Conservation (phyloP, 2,888 invertebrate species). For the Helobdella robusta region DNA sequence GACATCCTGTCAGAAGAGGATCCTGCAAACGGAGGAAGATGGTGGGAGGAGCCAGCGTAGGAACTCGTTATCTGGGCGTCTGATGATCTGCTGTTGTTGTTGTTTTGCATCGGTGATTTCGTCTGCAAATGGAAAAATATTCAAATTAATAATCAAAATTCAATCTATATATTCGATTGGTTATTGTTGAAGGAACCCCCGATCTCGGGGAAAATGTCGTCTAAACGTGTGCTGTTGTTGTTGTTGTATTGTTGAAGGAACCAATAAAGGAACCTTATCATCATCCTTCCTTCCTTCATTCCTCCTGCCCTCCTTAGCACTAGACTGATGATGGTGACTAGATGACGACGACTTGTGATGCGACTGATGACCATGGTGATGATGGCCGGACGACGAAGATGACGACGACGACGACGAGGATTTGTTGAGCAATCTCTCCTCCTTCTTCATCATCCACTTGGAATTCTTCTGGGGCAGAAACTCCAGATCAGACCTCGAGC, state of each 20-base stretch:
- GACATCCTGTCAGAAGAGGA: slow-evolving; percentile 24
- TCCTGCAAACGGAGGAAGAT: slow-evolving; percentile 20
- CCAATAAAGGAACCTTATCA: slow-evolving; percentile 21
- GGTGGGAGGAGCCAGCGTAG: slow-evolving; percentile 29
- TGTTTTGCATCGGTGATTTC: slow-evolving; percentile 25
- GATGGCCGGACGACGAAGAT: no score
- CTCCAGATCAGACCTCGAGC: slow-evolving; percentile 84
- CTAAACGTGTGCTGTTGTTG: no score
- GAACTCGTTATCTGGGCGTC: slow-evolving; percentile 37
- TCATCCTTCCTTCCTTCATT: slow-evolving; percentile 28
- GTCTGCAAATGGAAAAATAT: slow-evolving; percentile 29
- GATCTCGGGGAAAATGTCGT: no score
- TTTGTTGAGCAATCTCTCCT: slow-evolving; percentile 64
- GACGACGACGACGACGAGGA: slow-evolving; percentile 48
- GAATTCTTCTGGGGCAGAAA: slow-evolving; percentile 93
- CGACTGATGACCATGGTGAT: slow-evolving; percentile 17
- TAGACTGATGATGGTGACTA: neutral
- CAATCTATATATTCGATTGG: neutral
- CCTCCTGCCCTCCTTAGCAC: slow-evolving; percentile 27
- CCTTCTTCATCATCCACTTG: slow-evolving; percentile 79
- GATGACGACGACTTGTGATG: slow-evolving; percentile 48
- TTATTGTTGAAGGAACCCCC: no score
- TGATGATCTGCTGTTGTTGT: no score
- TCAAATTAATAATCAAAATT: slow-evolving; percentile 4
- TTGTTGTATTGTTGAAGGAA: no score